Percentiles rank a stretch among this genome's conserved stretches.
Conservation (phyloP, 2,888 invertebrate species). For the Phalera bucephala region DNA sequence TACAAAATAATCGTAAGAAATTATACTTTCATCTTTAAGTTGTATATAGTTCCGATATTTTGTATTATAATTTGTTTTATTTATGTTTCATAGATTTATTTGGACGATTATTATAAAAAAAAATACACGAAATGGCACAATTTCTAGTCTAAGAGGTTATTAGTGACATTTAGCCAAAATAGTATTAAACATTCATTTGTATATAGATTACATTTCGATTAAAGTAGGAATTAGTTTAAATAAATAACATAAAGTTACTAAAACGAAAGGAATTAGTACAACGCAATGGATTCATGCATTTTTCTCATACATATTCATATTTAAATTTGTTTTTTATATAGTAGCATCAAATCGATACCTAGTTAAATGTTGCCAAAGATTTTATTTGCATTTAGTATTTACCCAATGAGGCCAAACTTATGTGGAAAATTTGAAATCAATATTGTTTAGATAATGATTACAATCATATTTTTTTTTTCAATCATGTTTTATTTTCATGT, state of each 20-base stretch:
- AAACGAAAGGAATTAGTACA: constrained; percentile 68
- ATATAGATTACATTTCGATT: constrained; percentile 71
- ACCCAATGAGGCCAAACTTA: constrained; percentile 35
- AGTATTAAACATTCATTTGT: constrained; percentile 70
- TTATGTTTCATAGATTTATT: constrained; percentile 34
- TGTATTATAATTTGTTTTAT: constrained; percentile 28
- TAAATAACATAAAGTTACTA: constrained; percentile 51
- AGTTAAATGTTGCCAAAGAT: constrained; percentile 32
- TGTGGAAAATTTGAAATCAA: no score
- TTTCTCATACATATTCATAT: no score
- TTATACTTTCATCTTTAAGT: constrained; percentile 50
- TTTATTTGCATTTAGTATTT: constrained; percentile 22
- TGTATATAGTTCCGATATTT: constrained; percentile 62
- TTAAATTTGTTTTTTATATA: no score
- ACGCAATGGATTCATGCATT: constrained; percentile 61
- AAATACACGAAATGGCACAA: constrained; percentile 73
- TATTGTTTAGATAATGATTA: no score
- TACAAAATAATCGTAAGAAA: constrained; percentile 73
- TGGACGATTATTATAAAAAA: constrained; percentile 42
- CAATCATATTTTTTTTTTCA: no score
- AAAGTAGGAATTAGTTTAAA: constrained; percentile 57
- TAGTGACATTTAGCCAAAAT: constrained; percentile 82
- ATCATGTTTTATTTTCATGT: no score
- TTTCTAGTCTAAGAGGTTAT: constrained; percentile 70
- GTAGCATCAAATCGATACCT: constrained; percentile 1